Evolutionary conservation across 30 jellyfish, hydroid and myxozoan species (phyloP).

Genomic region (Aurelia sp.): DNA sequence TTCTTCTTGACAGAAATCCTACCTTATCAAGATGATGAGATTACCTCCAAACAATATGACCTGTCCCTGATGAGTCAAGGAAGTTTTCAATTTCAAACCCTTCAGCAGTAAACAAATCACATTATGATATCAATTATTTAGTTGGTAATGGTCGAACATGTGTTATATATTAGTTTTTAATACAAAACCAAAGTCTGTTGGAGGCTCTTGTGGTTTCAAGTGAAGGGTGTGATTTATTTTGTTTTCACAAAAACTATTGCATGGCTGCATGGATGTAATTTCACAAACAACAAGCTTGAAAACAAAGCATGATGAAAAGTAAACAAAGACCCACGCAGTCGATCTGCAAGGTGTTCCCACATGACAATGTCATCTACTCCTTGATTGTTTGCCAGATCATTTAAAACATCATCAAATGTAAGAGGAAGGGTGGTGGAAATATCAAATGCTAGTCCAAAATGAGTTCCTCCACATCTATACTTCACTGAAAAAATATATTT

Average conservation of each 20-base stretch:
- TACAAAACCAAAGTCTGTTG: constrained; percentile 27
- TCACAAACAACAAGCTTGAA: not conserved
- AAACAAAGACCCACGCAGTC: not conserved
- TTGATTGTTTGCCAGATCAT: not conserved
- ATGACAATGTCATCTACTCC: not conserved
- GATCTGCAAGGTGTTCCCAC: not conserved
- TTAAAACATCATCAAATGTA: not conserved
- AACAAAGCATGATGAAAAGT: not conserved
- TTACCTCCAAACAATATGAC: too few species aligned
- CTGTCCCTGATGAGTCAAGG: too few species aligned
- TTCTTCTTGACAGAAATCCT: too few species aligned
- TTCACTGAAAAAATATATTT: too few species aligned
- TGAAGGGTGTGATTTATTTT: constrained; percentile 25
- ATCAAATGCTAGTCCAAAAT: too few species aligned
- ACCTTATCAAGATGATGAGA: too few species aligned
- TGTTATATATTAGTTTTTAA: constrained; percentile 48
- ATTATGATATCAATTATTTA: constrained; percentile 24
- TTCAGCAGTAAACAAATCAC: not conserved
- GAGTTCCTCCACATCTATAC: too few species aligned
- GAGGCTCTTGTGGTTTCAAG: constrained; percentile 35
- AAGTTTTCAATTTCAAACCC: too few species aligned
- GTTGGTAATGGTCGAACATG: constrained; percentile 4
- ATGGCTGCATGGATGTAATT: not conserved
- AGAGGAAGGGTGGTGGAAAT: too few species aligned
- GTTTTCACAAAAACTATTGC: not conserved